Conservation (phyloP, 2,113 vertebrate species). For the Ramphastos sulfuratus region DNA sequence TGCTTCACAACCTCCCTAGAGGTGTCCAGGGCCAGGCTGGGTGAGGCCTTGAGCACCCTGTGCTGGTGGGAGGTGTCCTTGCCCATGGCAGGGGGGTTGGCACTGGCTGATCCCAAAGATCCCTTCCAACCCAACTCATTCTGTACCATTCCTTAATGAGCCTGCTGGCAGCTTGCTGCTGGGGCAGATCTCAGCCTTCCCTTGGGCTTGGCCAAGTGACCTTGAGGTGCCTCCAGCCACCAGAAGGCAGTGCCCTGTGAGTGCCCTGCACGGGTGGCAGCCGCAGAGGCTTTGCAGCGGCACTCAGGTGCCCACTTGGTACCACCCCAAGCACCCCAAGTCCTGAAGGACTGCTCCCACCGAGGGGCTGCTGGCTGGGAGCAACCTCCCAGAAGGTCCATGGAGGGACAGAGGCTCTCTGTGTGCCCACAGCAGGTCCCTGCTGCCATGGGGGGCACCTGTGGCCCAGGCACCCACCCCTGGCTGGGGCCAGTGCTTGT, state of each 20-base stretch:
- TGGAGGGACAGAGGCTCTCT: background rate
- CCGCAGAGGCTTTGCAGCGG: background rate
- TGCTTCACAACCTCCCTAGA: no score
- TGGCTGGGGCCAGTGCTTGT: no score
- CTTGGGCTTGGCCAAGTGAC: background rate
- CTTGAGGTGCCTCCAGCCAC: background rate
- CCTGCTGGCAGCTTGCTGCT: background rate
- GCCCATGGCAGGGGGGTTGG: no score
- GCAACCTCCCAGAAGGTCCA: fast-evolving
- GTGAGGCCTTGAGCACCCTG: no score
- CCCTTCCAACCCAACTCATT: no score
- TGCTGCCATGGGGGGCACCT: fast-evolving
- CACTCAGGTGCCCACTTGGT: background rate
- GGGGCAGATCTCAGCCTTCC: constrained; percentile 53
- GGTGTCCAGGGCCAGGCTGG: no score
- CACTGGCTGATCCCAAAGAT: no score
- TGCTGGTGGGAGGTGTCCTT: no score
- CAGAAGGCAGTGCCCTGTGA: background rate
- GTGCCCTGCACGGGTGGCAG: background rate
- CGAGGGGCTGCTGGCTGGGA: background rate
- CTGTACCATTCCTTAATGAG: no score
- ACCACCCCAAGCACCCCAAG: no score
- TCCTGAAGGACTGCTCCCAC: background rate
- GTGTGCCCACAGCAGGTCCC: fast-evolving
- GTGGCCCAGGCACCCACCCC: no score